Evolutionary conservation across 2,888 invertebrate species (phyloP), one percentile per base, ranked within the genome.

Genomic region (Ctena decussata): DNA sequence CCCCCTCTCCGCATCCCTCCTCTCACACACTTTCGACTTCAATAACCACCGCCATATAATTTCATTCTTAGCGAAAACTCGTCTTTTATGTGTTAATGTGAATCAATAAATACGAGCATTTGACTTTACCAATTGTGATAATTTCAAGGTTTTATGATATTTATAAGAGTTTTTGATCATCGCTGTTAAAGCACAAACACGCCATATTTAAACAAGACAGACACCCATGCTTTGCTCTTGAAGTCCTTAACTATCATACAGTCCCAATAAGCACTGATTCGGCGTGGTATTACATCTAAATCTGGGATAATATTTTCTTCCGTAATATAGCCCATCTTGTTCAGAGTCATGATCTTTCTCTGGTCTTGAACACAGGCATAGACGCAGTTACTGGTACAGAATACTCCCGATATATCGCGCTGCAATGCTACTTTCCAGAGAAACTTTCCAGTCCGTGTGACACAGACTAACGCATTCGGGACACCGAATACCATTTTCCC

Each of bases 291-390:
- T 21, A 84, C 65, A n/a, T 85, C 85, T 53, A 88, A 44, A 39
- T 85, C 79, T 1, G 88, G 81, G 24, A 88, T 75, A 5, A 88
- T 81, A 39, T 88, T 85, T 18, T 88, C 88, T 41, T 85, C 79
- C 8, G 81, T 88, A 30, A 88, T 80, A 71, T 83, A 85, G 15
- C 88, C 88, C 12, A 81, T 76, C 74, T 88, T 88, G 41, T 85
- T 85, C 37, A 88, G 76, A 2, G 85, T 88, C 15, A 85, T 69
- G 3, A 88, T 78, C 65, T 81, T 85, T 72, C 82, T 85, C 18
- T 84, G 82, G 41, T 84, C 85, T 60, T 88, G 85, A 41, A 88
- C 30, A 57, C 88, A 85, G 8, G 81, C 88, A 57, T 83, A 88
- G 1, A 88, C 79, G 11, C 76, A 70, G 18, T 60, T 44, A 35